Evolutionary conservation across 2,888 invertebrate species (phyloP), one percentile per base, ranked within the genome.

Genomic region (Napeogenes sylphis): DNA sequence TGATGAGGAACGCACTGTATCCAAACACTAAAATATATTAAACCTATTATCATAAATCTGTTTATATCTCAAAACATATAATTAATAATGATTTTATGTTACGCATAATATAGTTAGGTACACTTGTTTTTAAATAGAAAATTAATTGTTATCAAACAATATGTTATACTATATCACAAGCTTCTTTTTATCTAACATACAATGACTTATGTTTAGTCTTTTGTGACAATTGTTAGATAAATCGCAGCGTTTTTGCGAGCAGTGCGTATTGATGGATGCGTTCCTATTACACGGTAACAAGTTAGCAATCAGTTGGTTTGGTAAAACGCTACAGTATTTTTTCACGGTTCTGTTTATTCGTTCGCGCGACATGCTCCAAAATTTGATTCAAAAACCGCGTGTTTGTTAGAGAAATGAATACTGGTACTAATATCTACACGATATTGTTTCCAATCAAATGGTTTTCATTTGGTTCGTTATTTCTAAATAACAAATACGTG

Each of bases 231-330:
- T 10, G 10, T 10, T 10, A 8, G 10, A 10, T 42, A 42, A 42
- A 42, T 21, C 56, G 30, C 13, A 32, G 4, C 54, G 54, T 54
- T 4, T 53, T 12, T n/a, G 13, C 4, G n/a, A n/a, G 38, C 54
- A 45, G 42, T 58, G 58, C 53, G 53, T 53, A 30, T 6, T 10
- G 53, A 38, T 30, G 30, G 51, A 51, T 30, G 4, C 47, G 51
- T 51, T 51, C 4, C 45, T 47, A 62, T 62, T 51, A 56, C 45
- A 51, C 62, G 47, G 56, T 59, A 60, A 65, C 64, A 67, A 64
- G 67, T 59, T 55, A 58, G 58, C 64, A 67, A 67, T 67, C 67
- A 67, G 60, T 42, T 42, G 47, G 66, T 56, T 63, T 63, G 42
- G 5, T 63, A 45, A 53, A 54, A 45, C 56, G 59, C 54, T 21